Evolutionary conservation across 53 echinoderm and acorn worm species (phyloP), one percentile per base, ranked within the genome.

Genomic region (Mesocentrotus franciscanus): DNA sequence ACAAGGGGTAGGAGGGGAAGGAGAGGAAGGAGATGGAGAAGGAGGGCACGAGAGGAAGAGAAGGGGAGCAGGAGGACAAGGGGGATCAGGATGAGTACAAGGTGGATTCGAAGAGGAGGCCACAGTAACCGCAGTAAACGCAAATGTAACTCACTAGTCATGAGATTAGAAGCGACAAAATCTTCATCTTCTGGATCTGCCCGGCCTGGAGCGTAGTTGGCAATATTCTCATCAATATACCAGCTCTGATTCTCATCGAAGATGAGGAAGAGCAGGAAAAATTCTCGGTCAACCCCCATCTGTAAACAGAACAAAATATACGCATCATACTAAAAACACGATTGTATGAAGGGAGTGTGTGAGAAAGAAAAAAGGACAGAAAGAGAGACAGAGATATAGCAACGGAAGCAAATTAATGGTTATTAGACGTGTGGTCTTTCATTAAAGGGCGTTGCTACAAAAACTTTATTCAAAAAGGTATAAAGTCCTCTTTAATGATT

Each of bases 191-290:
- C 92, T 11, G 22, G 29, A 20, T 94, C 94, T 17, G 92, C 90
- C 13, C n/a, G n/a, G n/a, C 90, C 93, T 30, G 62, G 83, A 13
- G 93, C 61, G 0, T 2, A 61, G 10, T 27, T 15, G 1, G 72
- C 92, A 20, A 90, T 85, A 71, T 95, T 97, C 18, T 87, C 64
- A n/a, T 95, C 94, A 17, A 97, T 20, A 74, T 95, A 95, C 92
- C 95, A 95, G 62, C 97, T 97, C 24, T 78, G 74, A 79, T 96
- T 97, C 92, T 97, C 97, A 96, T 97, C 97, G 16, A 95, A 76
- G 72, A 95, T 94, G 33, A 94, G 70, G 39, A 97, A 95, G 49
- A 97, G 90, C 18, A 97, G 85, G 32, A 85, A 36, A 56, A 95
- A 96, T 42, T 97, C 97, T 0, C 81, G 39, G 68, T 95, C 96